Percentiles rank a stretch among this genome's conserved stretches.
Conservation (phyloP, 2,113 vertebrate genomes). For the Mola mola region DNA sequence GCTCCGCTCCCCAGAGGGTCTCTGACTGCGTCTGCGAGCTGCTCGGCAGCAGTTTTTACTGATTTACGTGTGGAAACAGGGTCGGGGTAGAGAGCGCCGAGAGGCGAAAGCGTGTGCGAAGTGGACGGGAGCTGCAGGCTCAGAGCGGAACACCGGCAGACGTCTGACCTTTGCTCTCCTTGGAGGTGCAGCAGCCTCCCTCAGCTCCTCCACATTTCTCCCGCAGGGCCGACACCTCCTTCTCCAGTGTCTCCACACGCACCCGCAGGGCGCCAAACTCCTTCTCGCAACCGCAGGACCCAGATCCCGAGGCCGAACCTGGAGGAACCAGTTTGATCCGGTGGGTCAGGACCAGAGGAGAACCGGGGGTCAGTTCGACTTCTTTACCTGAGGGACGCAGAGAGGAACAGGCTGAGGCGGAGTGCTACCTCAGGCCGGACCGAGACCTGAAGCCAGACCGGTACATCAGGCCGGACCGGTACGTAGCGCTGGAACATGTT, state of each 20-base stretch:
- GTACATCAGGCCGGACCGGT: too few relatives aligned
- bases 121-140: too few relatives aligned
- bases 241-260: slow-evolving; percentile 76
- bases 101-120: too few relatives aligned
- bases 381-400: slow-evolving; percentile 56
- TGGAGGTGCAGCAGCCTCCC: slow-evolving; percentile 75
- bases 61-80: too few relatives aligned
- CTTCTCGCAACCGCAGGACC: slow-evolving; percentile 58
- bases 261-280: slow-evolving; percentile 65
- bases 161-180: slow-evolving; percentile 80
- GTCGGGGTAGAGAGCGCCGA: too few relatives aligned
- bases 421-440: neutral
- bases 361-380: slow-evolving; percentile 66
- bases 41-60: too few relatives aligned
- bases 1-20: too few relatives aligned
- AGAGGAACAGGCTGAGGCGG: neutral
- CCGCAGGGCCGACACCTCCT: slow-evolving; percentile 76
- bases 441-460: too few relatives aligned
- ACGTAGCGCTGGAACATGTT: too few relatives aligned
- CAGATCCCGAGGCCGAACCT: slow-evolving; percentile 3
- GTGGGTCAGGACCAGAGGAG: slow-evolving; percentile 80
- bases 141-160: too few relatives aligned
- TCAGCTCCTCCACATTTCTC: slow-evolving; percentile 75
- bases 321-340: slow-evolving; percentile 75
- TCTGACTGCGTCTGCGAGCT: too few relatives aligned